These are phyloP conservation scores for Pedetes capensis DNA, from an alignment of 2,113 vertebrate genomes.

Conservation along the genomic window DNA sequence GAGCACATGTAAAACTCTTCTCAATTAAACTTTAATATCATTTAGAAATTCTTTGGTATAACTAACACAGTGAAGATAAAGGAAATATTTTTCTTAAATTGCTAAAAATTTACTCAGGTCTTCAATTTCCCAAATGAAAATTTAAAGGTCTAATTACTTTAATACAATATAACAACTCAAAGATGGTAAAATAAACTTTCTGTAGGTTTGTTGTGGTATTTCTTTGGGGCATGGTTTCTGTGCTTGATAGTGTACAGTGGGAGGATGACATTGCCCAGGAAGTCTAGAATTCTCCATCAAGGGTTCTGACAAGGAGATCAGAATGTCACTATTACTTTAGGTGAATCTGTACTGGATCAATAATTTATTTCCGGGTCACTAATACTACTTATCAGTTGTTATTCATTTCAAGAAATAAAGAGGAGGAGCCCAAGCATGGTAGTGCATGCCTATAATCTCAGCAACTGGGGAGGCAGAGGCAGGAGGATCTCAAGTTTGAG, in stretches of 20 bases:
- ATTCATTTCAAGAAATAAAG: constrained; percentile 9
- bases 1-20: background rate
- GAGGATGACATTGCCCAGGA: background rate
- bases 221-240: background rate
- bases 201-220: background rate
- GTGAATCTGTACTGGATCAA: constrained; percentile 62
- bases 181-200: background rate
- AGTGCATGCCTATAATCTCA: too few relatives aligned
- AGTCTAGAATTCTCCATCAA: constrained; percentile 32
- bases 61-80: background rate
- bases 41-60: background rate
- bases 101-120: background rate
- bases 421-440: too few relatives aligned
- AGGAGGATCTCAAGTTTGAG: too few relatives aligned
- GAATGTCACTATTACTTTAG: constrained; percentile 54
- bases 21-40: background rate
- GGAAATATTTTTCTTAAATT: constrained; percentile 1
- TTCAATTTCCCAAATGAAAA: background rate
- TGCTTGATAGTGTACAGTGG: background rate
- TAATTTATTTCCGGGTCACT: constrained; percentile 61
- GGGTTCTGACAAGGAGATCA: constrained; percentile 57
- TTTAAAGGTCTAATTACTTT: background rate
- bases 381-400: constrained; percentile 48
- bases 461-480: too few relatives aligned
- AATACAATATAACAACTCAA: background rate